These are phyloP conservation scores for Ranitomeya variabilis DNA, from an alignment of 2,113 vertebrate species.

Conservation along the genomic window DNA sequence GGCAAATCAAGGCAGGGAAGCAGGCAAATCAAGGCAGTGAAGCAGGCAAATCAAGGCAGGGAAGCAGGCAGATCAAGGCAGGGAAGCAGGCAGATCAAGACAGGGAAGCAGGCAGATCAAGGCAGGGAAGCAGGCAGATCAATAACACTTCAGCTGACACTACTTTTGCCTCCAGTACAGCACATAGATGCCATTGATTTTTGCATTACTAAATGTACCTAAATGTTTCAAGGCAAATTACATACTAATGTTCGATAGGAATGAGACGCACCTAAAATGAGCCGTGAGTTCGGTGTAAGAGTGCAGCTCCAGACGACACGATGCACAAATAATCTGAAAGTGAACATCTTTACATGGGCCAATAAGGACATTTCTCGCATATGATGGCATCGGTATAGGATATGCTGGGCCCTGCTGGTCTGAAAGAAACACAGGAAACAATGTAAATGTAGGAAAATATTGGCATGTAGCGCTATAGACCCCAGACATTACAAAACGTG, in stretches of 20 bases:
- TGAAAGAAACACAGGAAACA: conserved; percentile 62
- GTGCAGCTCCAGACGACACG: conserved; percentile 79
- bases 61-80: too few relatives aligned
- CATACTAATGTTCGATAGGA: neutral
- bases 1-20: too few relatives aligned
- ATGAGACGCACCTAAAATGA: conserved; percentile 86
- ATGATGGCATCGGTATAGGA: conserved; percentile 86
- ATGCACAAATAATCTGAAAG: conserved; percentile 84
- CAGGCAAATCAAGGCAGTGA: too few relatives aligned
- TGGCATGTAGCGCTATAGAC: neutral
- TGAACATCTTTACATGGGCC: conserved; percentile 83
- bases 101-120: too few relatives aligned
- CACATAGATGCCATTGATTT: neutral
- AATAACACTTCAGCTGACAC: too few relatives aligned
- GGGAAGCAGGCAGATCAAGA: too few relatives aligned
- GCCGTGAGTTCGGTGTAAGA: conserved; percentile 88
- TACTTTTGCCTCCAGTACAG: too few relatives aligned
- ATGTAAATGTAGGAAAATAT: neutral
- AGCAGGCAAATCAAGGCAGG: too few relatives aligned
- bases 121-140: too few relatives aligned
- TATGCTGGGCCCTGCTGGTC: conserved; percentile 65
- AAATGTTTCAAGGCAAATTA: too few relatives aligned
- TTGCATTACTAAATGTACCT: neutral
- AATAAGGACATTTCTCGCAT: conserved; percentile 86
- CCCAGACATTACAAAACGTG: too few relatives aligned